Percentiles rank a stretch among this genome's conserved stretches.
These are phyloP conservation scores for Capitulum mitella DNA, from an alignment of 2,888 invertebrate genomes.

Conservation along the genomic window DNA sequence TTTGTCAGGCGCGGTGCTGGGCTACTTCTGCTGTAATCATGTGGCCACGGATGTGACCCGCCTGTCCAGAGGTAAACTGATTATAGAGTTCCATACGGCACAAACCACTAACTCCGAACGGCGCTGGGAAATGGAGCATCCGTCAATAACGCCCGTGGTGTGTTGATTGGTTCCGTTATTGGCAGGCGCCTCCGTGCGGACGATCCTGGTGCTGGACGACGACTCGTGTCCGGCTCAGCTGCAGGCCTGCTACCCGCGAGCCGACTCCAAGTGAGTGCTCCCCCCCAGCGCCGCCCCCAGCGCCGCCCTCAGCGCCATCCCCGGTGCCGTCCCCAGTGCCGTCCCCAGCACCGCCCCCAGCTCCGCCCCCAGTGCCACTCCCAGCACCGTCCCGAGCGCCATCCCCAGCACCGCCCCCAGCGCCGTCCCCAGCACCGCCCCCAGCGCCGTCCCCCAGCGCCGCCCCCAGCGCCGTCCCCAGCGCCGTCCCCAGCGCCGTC, in stretches of 20 bases:
- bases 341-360: too few species aligned
- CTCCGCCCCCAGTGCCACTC: too few species aligned
- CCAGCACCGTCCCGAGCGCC: too few species aligned
- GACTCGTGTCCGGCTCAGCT: conserved; percentile 82
- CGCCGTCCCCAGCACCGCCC: too few species aligned
- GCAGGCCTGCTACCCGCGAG: conserved; percentile 86
- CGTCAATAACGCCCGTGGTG: neutral
- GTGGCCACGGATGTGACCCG: neutral
- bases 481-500: too few species aligned
- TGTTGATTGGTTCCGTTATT: neutral
- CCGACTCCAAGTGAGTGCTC: conserved; percentile 49
- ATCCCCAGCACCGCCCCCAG: too few species aligned
- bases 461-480: too few species aligned
- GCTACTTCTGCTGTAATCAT: neutral
- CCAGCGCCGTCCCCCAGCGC: too few species aligned
- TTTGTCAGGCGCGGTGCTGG: neutral
- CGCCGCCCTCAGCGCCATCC: too few species aligned
- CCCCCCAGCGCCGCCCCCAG: neutral
- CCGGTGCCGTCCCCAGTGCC: too few species aligned
- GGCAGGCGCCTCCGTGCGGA: conserved; percentile 50
- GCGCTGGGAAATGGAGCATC: neutral
- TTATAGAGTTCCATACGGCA: neutral
- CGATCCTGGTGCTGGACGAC: conserved; percentile 74
- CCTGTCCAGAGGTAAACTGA: neutral
- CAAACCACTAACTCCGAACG: neutral